phyloP scores from a whole-genome alignment of 2,888 invertebrate genomes.

The Agrotis puta region DNA sequence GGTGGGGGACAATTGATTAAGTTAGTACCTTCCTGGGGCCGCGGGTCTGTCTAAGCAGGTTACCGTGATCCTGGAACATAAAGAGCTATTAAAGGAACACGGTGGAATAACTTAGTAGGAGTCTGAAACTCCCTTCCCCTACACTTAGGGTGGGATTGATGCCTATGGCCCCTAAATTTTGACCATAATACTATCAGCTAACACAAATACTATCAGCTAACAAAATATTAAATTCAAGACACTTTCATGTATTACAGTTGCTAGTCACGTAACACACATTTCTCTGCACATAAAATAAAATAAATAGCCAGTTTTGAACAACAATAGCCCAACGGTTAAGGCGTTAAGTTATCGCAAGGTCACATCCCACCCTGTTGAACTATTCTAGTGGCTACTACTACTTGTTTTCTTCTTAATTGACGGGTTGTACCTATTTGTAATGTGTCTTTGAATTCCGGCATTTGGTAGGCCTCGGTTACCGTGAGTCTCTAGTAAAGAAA shows the following conservation, averaged over 20 bases:
- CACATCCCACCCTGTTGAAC: conserved; percentile 49
- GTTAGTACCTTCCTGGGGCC: too few relatives aligned
- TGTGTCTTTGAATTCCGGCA: conserved; percentile 29
- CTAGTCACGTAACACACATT: conserved; percentile 27
- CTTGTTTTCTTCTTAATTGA: conserved; percentile 58
- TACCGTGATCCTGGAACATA: too few relatives aligned
- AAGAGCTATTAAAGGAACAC: too few relatives aligned
- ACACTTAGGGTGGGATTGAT: too few relatives aligned
- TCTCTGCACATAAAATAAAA: conserved; percentile 43
- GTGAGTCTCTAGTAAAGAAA: background rate
- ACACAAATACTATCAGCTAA: too few relatives aligned
- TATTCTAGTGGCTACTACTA: conserved; percentile 27
- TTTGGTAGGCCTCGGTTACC: background rate
- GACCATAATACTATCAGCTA: too few relatives aligned
- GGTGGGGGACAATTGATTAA: background rate
- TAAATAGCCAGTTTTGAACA: conserved; percentile 39
- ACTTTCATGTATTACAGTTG: background rate
- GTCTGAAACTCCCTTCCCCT: too few relatives aligned
- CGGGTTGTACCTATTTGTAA: conserved; percentile 52
- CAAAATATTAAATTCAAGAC: too few relatives aligned
- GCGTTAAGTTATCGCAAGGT: conserved; percentile 51
- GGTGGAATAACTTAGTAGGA: too few relatives aligned
- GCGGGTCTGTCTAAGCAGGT: too few relatives aligned
- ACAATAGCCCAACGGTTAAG: conserved; percentile 54
- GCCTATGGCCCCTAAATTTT: too few relatives aligned